Evolutionary conservation across 2,113 vertebrate species (phyloP).

Genomic region (Hyperopisus bebe): DNA sequence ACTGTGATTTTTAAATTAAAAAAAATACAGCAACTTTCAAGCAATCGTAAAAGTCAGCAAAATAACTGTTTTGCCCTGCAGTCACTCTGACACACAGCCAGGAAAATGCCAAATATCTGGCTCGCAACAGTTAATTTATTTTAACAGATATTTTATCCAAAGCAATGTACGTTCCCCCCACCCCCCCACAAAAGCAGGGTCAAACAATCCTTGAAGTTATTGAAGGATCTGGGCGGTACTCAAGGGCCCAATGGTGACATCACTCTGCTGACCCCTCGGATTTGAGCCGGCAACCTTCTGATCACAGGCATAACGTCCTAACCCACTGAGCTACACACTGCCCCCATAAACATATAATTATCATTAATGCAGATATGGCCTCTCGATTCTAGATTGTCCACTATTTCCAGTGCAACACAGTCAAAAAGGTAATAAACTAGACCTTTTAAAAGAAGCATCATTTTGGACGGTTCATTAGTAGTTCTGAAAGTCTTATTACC

Average conservation of each 20-base stretch:
- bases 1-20: background rate
- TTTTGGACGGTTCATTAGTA: background rate
- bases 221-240: background rate
- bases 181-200: background rate
- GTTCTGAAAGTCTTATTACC: background rate
- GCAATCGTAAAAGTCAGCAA: background rate
- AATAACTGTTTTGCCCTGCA: background rate
- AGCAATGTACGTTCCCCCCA: background rate
- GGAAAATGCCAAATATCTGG: background rate
- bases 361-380: background rate
- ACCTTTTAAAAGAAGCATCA: background rate
- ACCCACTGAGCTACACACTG: background rate
- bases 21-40: background rate
- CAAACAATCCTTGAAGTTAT: background rate
- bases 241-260: background rate
- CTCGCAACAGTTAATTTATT: background rate
- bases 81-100: background rate
- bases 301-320: background rate
- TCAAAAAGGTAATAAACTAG: background rate
- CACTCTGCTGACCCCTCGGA: background rate
- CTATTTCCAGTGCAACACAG: background rate
- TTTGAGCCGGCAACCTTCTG: background rate
- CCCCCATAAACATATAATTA: background rate
- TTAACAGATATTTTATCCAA: background rate
- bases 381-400: background rate